Percentiles rank a stretch among this genome's conserved stretches.
These are phyloP conservation scores for Calosoma granatense DNA, from an alignment of 1,140 invertebrate genomes.

Conservation along the genomic window DNA sequence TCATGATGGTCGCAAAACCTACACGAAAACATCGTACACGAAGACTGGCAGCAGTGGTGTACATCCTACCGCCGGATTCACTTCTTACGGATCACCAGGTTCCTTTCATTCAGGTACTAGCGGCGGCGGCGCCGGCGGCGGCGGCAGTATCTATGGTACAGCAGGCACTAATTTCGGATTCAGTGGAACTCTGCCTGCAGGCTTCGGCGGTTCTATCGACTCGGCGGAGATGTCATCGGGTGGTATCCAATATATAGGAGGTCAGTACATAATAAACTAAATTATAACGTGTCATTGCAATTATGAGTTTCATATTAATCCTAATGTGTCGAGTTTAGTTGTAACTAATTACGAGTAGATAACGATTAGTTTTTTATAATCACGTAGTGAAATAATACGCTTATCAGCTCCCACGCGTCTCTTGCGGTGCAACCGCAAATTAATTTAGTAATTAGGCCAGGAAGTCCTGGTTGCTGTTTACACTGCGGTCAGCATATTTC, in stretches of 20 bases:
- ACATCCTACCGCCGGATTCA: slow-evolving; percentile 31
- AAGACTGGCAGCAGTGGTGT: slow-evolving; percentile 24
- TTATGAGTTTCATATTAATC: slow-evolving; percentile 6
- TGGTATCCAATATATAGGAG: slow-evolving; percentile 17
- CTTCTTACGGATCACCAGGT: slow-evolving; percentile 29
- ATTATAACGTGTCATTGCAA: background rate
- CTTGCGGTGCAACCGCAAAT: too few relatives aligned
- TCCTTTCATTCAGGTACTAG: slow-evolving; percentile 12
- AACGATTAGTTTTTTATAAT: too few relatives aligned
- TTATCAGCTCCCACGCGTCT: too few relatives aligned
- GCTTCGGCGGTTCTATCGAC: slow-evolving; percentile 24
- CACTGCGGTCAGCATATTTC: too few relatives aligned
- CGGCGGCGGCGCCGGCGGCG: slow-evolving; percentile 14
- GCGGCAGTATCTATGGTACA: slow-evolving; percentile 19
- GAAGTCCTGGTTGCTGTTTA: too few relatives aligned
- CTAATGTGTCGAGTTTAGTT: background rate
- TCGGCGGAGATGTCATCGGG: slow-evolving; percentile 25
- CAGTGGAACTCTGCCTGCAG: slow-evolving; percentile 19
- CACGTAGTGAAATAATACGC: too few relatives aligned
- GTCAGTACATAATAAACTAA: background rate
- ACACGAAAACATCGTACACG: background rate
- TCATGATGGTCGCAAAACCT: too few relatives aligned
- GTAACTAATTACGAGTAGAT: too few relatives aligned
- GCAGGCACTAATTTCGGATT: slow-evolving; percentile 15
- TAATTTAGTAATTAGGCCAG: too few relatives aligned